phyloP scores from a whole-genome alignment of 37 sponge, comb jelly and placozoan genomes.

The Bolinopsis microptera region DNA sequence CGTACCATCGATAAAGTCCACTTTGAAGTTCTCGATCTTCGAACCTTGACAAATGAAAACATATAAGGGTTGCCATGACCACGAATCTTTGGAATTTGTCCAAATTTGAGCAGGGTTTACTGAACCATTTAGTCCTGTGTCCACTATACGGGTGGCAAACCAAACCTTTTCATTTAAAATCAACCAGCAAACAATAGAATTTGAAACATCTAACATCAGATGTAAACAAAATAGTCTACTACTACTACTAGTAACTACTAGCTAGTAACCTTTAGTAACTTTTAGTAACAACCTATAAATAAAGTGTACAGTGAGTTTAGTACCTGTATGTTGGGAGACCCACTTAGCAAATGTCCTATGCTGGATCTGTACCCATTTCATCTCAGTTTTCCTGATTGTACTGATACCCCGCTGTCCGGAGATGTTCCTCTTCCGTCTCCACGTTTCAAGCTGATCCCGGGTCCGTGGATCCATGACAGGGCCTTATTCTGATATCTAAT shows the following conservation, averaged over 20 bases:
- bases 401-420: constrained; percentile 36
- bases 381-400: neutral
- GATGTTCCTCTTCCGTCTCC: constrained; percentile 6
- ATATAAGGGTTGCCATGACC: too few relatives aligned
- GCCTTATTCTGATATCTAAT: neutral
- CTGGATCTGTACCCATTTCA: constrained; percentile 44
- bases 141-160: too few relatives aligned
- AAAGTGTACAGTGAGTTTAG: neutral
- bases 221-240: too few relatives aligned
- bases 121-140: too few relatives aligned
- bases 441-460: constrained; percentile 21
- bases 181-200: too few relatives aligned
- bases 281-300: too few relatives aligned
- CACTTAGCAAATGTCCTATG: constrained; percentile 47
- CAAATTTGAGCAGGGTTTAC: too few relatives aligned
- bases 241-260: too few relatives aligned
- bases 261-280: too few relatives aligned
- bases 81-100: too few relatives aligned
- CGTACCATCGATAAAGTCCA: neutral
- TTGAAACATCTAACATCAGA: too few relatives aligned
- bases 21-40: constrained; percentile 21
- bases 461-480: constrained; percentile 17
- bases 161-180: too few relatives aligned
- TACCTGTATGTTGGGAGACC: constrained; percentile 59
- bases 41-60: neutral